Percentiles rank a stretch among this genome's conserved stretches.
phyloP scores from a whole-genome alignment of 2,888 invertebrate genomes.

The Sericinus montela region DNA sequence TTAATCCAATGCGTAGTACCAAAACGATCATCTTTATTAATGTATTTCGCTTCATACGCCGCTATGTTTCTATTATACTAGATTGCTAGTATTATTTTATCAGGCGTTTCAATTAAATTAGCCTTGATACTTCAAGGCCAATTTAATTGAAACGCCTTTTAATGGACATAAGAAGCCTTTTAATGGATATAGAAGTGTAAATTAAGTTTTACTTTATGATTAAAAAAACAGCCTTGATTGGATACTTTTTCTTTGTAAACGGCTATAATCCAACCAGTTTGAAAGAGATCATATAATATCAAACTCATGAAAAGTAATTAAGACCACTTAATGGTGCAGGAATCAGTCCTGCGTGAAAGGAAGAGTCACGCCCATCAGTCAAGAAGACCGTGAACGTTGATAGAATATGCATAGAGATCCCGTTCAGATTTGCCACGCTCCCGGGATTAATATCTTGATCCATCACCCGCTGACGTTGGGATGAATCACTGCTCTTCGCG shows the following conservation, averaged over 20 bases:
- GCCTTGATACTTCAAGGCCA: no score
- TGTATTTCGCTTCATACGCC: background rate
- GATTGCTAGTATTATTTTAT: slow-evolving; percentile 12
- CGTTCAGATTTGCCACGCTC: slow-evolving; percentile 75
- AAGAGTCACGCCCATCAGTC: slow-evolving; percentile 48
- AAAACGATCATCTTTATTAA: no score
- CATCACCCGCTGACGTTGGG: slow-evolving; percentile 72
- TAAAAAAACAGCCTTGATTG: no score
- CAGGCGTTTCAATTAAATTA: slow-evolving; percentile 8
- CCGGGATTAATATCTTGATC: slow-evolving; percentile 76
- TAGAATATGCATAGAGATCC: slow-evolving; percentile 45
- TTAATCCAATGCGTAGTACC: background rate
- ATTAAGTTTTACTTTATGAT: no score
- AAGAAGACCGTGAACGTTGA: slow-evolving; percentile 38
- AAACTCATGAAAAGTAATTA: slow-evolving; percentile 12
- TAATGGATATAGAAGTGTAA: no score
- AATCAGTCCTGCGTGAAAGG: slow-evolving; percentile 35
- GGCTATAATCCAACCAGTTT: no score
- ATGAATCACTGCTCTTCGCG: slow-evolving; percentile 59
- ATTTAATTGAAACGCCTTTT: no score
- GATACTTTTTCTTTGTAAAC: no score
- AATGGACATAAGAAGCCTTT: no score
- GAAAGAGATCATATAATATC: background rate
- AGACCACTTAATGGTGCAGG: slow-evolving; percentile 16
- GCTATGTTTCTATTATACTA: slow-evolving; percentile 1